Conservation (phyloP, 2,888 invertebrate species). For the Electrophaes corylata region DNA sequence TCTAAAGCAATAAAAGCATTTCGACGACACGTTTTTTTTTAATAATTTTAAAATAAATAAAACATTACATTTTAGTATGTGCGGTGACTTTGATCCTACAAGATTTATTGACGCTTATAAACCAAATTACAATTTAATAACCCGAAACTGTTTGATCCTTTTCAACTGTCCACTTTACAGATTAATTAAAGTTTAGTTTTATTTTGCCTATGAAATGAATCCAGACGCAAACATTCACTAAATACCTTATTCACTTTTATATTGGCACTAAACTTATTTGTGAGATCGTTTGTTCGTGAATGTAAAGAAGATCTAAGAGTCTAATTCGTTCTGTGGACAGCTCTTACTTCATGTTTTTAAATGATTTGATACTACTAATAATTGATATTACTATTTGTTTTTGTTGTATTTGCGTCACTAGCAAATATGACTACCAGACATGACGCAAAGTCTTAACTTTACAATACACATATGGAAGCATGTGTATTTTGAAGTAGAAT, state of each 20-base stretch:
- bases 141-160: conserved; percentile 39
- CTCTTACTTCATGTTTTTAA: neutral
- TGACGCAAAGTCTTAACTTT: neutral
- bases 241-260: conserved; percentile 21
- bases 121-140: conserved; percentile 43
- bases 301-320: conserved; percentile 14
- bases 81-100: conserved; percentile 41
- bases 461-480: too few relatives aligned
- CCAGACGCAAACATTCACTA: conserved; percentile 23
- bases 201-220: conserved; percentile 33
- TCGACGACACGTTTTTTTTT: conserved; percentile 44
- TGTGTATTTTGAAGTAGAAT: too few relatives aligned
- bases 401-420: neutral
- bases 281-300: conserved; percentile 17
- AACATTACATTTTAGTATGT: conserved; percentile 36
- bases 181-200: conserved; percentile 39
- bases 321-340: neutral
- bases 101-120: conserved; percentile 41
- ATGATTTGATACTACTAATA: neutral
- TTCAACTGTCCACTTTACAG: conserved; percentile 40
- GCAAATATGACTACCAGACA: neutral
- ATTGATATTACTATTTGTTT: neutral
- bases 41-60: conserved; percentile 44
- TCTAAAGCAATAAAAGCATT: conserved; percentile 45
- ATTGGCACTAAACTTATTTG: conserved; percentile 24